Percentiles rank a stretch among this genome's conserved stretches.
Evolutionary conservation across 2,797 vertebrate species (phyloP).

Genomic region (Melanotaenia parkinsoni): DNA sequence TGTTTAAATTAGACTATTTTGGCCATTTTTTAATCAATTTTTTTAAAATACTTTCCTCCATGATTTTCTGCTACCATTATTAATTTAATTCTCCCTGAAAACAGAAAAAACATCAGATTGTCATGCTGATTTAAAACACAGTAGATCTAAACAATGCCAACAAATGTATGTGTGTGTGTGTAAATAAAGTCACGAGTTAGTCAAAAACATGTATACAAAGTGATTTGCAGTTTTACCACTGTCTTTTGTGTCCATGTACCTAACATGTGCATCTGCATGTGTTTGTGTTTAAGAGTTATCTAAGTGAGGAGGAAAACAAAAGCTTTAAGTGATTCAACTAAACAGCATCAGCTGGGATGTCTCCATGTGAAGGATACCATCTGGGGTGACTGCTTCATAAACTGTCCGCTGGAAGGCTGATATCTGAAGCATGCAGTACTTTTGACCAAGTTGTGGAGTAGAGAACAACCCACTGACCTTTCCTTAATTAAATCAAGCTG

Average conservation of each 20-base stretch:
- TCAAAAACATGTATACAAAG: constrained; percentile 12
- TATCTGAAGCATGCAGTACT: constrained; percentile 20
- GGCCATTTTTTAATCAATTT: not conserved
- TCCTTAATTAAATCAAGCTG: constrained; percentile 49
- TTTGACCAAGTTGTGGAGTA: constrained; percentile 32
- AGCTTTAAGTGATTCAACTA: constrained; percentile 43
- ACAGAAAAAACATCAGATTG: constrained; percentile 5
- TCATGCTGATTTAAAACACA: not conserved
- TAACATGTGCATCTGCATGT: constrained; percentile 1
- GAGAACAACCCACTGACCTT: constrained; percentile 43
- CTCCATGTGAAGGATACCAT: constrained; percentile 56
- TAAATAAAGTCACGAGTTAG: constrained; percentile 11
- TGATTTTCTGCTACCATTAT: not conserved
- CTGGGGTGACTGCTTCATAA: constrained; percentile 59
- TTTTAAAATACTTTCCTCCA: not conserved
- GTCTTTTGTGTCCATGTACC: constrained; percentile 1
- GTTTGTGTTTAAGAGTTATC: constrained; percentile 20
- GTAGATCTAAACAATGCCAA: not conserved
- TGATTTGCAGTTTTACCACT: not conserved
- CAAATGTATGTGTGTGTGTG: not conserved
- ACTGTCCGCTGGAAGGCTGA: constrained; percentile 43
- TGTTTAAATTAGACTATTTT: too few relatives aligned
- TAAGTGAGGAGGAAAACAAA: constrained; percentile 22
- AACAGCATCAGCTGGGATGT: constrained; percentile 42
- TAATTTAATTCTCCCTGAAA: not conserved